These are phyloP conservation scores for Chrysolina americana DNA, from an alignment of 2,888 invertebrate species.

Conservation along the genomic window DNA sequence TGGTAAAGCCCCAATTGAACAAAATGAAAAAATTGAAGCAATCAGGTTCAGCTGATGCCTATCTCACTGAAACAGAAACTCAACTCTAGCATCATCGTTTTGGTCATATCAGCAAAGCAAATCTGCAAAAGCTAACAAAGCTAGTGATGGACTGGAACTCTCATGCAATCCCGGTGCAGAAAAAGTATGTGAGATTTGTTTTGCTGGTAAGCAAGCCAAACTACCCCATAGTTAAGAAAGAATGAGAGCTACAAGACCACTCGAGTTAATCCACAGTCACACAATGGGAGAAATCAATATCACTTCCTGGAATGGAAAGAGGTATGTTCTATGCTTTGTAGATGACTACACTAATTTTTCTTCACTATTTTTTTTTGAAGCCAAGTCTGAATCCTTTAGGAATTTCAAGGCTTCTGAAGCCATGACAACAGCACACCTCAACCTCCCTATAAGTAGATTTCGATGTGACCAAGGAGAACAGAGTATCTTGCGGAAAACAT, in stretches of 20 bases:
- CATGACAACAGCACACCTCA: neutral
- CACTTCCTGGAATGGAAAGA: neutral
- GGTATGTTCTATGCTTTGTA: conserved; percentile 1
- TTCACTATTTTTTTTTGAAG: neutral
- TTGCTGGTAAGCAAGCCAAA: neutral
- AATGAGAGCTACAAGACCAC: neutral
- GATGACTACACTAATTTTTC: conserved; percentile 4
- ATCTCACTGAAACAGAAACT: conserved; percentile 9
- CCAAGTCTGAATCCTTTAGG: conserved; percentile 2
- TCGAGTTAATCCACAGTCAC: conserved; percentile 2
- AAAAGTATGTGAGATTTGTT: conserved; percentile 6
- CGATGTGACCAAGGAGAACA: neutral
- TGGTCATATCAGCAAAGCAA: neutral
- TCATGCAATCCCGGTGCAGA: neutral
- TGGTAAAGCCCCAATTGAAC: too few relatives aligned
- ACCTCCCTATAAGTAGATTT: conserved; percentile 6
- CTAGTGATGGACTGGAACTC: conserved; percentile 6
- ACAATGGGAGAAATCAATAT: neutral
- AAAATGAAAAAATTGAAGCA: too few relatives aligned
- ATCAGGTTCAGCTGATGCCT: neutral
- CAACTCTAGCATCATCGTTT: neutral
- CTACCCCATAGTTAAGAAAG: neutral
- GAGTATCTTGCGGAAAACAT: conserved; percentile 2
- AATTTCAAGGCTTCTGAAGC: neutral
- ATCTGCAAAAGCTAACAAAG: conserved; percentile 4